Evolutionary conservation across 2,888 invertebrate genomes (phyloP).

Genomic region (Chouioia cunea): DNA sequence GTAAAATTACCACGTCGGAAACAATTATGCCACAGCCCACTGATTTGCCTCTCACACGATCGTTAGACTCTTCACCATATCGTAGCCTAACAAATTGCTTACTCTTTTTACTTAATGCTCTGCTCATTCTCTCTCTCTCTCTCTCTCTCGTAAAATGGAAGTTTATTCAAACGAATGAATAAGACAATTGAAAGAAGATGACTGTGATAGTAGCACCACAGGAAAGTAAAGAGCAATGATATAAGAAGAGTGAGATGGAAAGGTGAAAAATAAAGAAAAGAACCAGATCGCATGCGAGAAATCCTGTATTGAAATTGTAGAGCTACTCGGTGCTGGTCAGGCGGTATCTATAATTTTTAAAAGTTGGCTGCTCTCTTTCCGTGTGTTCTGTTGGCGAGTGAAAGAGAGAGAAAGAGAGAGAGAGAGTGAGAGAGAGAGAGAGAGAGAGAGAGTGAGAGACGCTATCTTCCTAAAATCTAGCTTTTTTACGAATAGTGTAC

Average conservation of each 20-base stretch:
- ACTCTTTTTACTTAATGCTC: constrained; percentile 25
- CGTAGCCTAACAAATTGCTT: constrained; percentile 40
- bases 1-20: constrained; percentile 69
- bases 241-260: too few species aligned
- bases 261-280: constrained; percentile 24
- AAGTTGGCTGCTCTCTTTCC: constrained; percentile 6
- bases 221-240: background rate
- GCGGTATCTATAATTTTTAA: too few species aligned
- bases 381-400: background rate
- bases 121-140: constrained; percentile 25
- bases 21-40: constrained; percentile 66
- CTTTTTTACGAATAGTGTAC: constrained; percentile 52
- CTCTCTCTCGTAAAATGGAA: too few species aligned
- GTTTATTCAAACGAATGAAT: too few species aligned
- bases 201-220: too few species aligned
- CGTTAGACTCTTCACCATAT: constrained; percentile 25
- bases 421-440: constrained; percentile 6
- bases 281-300: constrained; percentile 33
- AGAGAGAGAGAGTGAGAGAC: background rate
- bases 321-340: constrained; percentile 1
- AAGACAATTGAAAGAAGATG: too few species aligned
- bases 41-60: constrained; percentile 52
- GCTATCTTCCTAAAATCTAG: constrained; percentile 38
- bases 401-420: background rate
- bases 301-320: constrained; percentile 41